These are phyloP conservation scores for Chondrosia reniformis DNA, from an alignment of 37 sponge, comb jelly and placozoan species.

Conservation along the genomic window DNA sequence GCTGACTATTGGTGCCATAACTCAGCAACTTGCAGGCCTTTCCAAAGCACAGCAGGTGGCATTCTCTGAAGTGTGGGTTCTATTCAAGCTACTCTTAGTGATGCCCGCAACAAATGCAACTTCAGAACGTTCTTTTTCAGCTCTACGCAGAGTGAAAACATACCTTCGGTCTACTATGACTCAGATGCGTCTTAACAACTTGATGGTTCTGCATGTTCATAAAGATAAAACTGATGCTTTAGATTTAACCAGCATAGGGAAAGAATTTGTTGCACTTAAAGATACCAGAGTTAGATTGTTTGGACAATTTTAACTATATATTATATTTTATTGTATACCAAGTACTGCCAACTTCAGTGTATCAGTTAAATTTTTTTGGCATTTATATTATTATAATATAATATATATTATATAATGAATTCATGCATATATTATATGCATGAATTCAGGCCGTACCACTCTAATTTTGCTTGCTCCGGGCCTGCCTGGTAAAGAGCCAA, in stretches of 20 bases:
- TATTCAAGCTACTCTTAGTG: too few species aligned
- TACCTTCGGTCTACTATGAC: slow-evolving; percentile 54
- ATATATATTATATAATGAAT: too few species aligned
- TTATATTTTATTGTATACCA: too few species aligned
- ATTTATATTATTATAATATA: too few species aligned
- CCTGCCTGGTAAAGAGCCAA: too few species aligned
- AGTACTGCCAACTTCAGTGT: too few species aligned
- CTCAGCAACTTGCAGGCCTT: background rate
- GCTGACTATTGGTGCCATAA: background rate
- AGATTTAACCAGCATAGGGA: background rate
- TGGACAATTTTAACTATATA: background rate
- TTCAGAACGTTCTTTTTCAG: slow-evolving; percentile 50
- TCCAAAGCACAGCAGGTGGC: slow-evolving; percentile 5
- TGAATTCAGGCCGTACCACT: too few species aligned
- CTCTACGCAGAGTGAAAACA: slow-evolving; percentile 43
- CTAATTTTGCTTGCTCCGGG: too few species aligned
- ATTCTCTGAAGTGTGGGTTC: slow-evolving; percentile 22
- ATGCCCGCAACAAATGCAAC: slow-evolving; percentile 70
- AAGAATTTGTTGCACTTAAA: background rate
- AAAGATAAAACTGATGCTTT: slow-evolving; percentile 24
- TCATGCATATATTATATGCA: too few species aligned
- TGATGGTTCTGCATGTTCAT: slow-evolving; percentile 55
- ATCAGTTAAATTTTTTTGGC: too few species aligned
- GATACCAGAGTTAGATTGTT: background rate
- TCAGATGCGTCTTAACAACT: slow-evolving; percentile 49